A percentile compares a stretch with the other conserved stretches of the same genome.
Evolutionary conservation across 2,797 vertebrate genomes (phyloP).

Genomic region (Diglossa cyanea): DNA sequence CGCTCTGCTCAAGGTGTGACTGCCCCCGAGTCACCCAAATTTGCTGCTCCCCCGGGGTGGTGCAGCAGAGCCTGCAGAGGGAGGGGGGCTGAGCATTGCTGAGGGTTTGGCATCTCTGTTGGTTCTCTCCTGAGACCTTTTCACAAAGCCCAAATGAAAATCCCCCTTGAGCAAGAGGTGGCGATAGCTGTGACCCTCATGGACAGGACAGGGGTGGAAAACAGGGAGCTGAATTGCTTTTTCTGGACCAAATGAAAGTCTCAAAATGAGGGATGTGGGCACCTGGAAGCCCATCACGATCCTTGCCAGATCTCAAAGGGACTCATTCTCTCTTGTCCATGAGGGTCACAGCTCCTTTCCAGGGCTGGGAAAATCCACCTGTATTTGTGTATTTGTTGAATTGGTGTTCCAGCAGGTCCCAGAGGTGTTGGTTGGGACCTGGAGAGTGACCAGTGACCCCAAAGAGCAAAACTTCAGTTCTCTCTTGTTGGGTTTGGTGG

Average conservation of each 20-base stretch:
- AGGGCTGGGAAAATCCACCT: background rate
- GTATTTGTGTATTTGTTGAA: background rate
- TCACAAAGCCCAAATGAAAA: background rate
- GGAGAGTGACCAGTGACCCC: background rate
- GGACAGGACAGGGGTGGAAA: background rate
- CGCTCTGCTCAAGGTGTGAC: background rate
- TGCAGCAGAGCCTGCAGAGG: background rate
- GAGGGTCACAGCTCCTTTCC: background rate
- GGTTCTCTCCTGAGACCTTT: background rate
- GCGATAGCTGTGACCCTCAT: background rate
- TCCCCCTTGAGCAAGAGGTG: background rate
- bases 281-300: accelerated
- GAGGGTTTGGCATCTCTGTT: background rate
- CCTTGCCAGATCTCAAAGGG: background rate
- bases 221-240: background rate
- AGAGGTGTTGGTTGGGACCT: background rate
- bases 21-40: background rate
- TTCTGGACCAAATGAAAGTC: accelerated
- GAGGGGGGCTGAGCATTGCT: background rate
- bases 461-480: background rate
- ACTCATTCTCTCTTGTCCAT: background rate
- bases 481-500: background rate
- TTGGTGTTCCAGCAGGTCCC: background rate
- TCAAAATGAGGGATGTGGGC: accelerated
- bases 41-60: background rate